Evolutionary conservation across 1,140 invertebrate species (phyloP), one percentile per base, ranked within the genome.

Genomic region (Leptopilina clavipes): DNA sequence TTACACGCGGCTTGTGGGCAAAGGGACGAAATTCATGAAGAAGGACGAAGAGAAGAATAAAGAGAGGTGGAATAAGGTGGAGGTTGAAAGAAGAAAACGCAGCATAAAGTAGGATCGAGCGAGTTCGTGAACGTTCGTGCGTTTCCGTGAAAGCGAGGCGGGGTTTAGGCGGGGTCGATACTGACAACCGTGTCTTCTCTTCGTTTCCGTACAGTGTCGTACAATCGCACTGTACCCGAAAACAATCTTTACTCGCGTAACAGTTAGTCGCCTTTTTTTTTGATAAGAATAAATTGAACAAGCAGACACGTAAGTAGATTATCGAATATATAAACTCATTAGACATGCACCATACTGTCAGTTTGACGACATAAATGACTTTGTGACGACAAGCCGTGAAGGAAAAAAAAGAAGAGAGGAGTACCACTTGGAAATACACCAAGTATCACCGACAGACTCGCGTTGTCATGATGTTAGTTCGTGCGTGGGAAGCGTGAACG

Each of bases 161-260:
- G 88, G 86, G 87, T 87, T 87, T 89, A 89, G 88, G 88, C 88
- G 88, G 88, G 88, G 88, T 89, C 88, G 88, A 89, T 89, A 89
- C 85, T 79, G 79, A 78, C 79, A 76, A 76, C 79, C 84, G 82
- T 74, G 75, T 81, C 82, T 85, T 86, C 82, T 79, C 79, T 76
- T 83, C 80, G 83, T 83, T 84, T 84, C 79, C 81, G 81, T 84
- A 76, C 79, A 79, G 82, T 81, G 80, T 85, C 81, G 80, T 84
- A 82, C 81, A 82, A 81, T 84, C 81, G 82, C 76, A 75, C 72
- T 70, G 79, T 76, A 83, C 79, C 79, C 45, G 76, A 85, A 84
- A 80, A 73, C 72, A 79, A 71, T 73, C 70, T 12, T 3, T 72
- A 71, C 65, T 70, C 79, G 79, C 72, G 74, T 78, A 59, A 72